Base-by-base conservation (phyloP, 2,888 invertebrate species). In the Ennomos erosarius region DNA sequence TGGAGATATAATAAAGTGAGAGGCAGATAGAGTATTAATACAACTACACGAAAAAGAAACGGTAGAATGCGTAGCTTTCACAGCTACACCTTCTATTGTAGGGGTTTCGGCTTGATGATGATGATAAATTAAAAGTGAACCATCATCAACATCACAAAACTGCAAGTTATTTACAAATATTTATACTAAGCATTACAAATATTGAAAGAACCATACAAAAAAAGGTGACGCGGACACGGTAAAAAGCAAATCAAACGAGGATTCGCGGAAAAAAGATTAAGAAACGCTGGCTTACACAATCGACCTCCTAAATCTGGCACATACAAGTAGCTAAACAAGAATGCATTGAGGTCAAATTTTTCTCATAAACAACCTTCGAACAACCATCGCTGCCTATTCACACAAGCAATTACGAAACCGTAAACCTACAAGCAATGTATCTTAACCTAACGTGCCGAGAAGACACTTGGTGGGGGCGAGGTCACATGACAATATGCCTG, bases 311-410 rank as follows among this genome's bases (percentile, higher is more conserved):
- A 72, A 77, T 73, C 65, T 73, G 70, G 73, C 75, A 73, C 76
- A 74, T 66, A 65, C 64, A 67, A 69, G 73, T 74, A 76, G 64
- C 58, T 68, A 62, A 73, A 65, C 73, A 74, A 76, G 76, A 78
- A 72, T 66, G 73, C 73, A 75, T 76, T 76, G 84, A 85, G 87
- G 84, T 82, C 81, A 80, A 64, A 76, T 74, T 81, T 78, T 84
- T 85, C 86, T 82, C 87, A 86, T 82, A 75, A 65, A 64, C 81
- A 75, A 78, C 86, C 86, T 85, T 81, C 76, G 69, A 68, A 45
- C 68, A 70, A 76, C 75, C 78, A 68, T 76, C 74, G 78, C 75
- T 71, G 71, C 61, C 37, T 70, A 69, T 75, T 71, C 74, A 68
- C 72, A 75, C 74, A 63, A 65, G 70, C 70, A 65, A 73, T 79